Conservation (phyloP, 2,888 invertebrate species). For the Strigamia maritima region DNA sequence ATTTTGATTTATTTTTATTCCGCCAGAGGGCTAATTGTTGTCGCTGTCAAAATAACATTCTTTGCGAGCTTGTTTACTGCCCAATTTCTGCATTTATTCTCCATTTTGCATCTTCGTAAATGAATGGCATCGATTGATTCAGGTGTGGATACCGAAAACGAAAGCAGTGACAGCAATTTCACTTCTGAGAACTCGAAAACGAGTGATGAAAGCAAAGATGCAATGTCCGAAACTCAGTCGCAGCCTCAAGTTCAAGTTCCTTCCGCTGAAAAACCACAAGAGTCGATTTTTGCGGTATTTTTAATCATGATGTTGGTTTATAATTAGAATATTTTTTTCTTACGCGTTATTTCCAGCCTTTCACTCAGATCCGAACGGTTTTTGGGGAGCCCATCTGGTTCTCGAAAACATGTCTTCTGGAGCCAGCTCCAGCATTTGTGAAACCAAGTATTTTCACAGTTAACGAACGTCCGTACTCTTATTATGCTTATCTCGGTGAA, state of each 20-base stretch:
- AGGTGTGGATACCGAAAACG: conserved; percentile 70
- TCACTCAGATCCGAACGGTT: background rate
- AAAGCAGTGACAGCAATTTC: conserved; percentile 60
- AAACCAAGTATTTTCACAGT: background rate
- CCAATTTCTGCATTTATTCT: background rate
- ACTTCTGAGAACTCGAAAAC: conserved; percentile 40
- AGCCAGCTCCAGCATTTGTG: background rate
- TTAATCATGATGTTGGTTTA: background rate
- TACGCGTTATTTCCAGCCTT: background rate
- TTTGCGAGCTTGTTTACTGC: background rate
- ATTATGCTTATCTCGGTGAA: background rate
- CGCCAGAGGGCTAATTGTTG: background rate
- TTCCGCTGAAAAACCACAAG: background rate
- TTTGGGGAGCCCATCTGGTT: background rate
- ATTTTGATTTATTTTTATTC: background rate
- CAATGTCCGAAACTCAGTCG: background rate
- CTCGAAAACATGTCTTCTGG: background rate
- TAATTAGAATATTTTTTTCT: background rate
- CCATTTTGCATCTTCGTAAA: background rate
- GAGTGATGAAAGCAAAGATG: background rate
- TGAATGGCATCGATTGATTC: conserved; percentile 62
- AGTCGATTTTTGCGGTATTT: background rate
- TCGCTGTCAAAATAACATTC: background rate
- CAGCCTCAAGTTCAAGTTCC: background rate
- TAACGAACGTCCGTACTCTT: background rate